phyloP scores from a whole-genome alignment of 2,797 vertebrate species.

The Margarornis squamiger region DNA sequence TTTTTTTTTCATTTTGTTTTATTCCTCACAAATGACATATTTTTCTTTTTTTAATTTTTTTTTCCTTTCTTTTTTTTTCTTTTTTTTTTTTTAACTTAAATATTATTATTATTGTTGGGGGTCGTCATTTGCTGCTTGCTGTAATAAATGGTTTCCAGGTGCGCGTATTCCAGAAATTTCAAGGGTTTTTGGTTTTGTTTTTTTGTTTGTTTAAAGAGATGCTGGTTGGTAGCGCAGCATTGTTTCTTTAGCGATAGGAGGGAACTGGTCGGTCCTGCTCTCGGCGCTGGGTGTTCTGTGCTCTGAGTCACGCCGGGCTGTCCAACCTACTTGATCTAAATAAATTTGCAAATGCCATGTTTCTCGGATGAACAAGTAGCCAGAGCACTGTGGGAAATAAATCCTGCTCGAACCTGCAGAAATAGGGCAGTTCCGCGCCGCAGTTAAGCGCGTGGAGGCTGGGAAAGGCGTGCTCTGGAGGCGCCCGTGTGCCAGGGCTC shows the following conservation, averaged over 20 bases:
- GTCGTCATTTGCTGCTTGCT: too few relatives aligned
- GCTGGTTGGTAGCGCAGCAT: not conserved
- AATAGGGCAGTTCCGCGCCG: not conserved
- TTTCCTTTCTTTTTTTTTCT: too few relatives aligned
- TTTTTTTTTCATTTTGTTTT: too few relatives aligned
- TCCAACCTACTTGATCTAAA: constrained; percentile 21
- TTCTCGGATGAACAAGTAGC: not conserved
- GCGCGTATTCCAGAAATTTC: not conserved
- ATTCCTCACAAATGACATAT: too few relatives aligned
- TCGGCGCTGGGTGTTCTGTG: not conserved
- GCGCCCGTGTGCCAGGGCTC: not conserved
- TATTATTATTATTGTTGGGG: too few relatives aligned
- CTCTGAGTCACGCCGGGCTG: constrained; percentile 32
- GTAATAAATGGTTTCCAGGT: too few relatives aligned
- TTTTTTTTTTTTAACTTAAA: too few relatives aligned
- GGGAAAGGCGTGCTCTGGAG: not conserved
- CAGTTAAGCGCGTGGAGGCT: not conserved
- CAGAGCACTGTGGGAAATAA: constrained; percentile 14
- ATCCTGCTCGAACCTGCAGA: constrained; percentile 4
- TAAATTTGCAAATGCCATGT: not conserved
- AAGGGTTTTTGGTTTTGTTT: too few relatives aligned
- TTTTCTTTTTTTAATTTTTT: too few relatives aligned
- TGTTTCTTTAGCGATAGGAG: not conserved
- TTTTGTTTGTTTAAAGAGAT: not conserved
- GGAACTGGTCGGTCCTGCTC: constrained; percentile 44